Evolutionary conservation across 2,113 vertebrate species (phyloP).

Genomic region (Eudyptes chrysolophus): DNA sequence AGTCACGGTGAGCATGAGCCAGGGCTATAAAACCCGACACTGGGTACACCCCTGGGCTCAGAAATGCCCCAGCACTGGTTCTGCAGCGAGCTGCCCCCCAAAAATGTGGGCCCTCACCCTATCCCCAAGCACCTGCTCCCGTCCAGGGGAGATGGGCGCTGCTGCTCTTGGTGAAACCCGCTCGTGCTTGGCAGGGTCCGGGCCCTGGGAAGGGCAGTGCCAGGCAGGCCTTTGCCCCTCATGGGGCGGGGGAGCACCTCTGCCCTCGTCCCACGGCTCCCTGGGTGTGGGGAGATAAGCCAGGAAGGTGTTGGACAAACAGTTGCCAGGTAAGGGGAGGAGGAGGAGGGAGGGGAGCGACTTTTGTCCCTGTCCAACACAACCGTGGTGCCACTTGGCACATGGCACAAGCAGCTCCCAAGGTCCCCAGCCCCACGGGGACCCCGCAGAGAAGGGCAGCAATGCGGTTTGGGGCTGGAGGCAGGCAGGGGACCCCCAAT

Average conservation of each 20-base stretch:
- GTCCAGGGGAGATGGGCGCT: rapidly evolving
- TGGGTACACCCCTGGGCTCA: neutral
- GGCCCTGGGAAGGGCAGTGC: neutral
- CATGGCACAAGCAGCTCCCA: neutral
- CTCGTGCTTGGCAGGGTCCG: neutral
- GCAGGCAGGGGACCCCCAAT: rapidly evolving
- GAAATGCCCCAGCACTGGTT: neutral
- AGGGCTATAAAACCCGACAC: neutral
- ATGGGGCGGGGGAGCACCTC: neutral
- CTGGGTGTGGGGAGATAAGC: conserved; percentile 66
- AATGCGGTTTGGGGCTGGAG: neutral
- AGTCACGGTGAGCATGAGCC: rapidly evolving
- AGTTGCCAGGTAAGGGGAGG: conserved; percentile 10
- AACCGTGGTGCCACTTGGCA: neutral
- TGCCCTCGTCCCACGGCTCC: conserved; percentile 27
- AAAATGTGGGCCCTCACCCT: neutral
- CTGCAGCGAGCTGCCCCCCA: rapidly evolving
- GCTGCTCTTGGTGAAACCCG: neutral
- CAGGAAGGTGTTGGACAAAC: conserved; percentile 56
- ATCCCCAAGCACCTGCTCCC: neutral
- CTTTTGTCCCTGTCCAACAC: conserved; percentile 34
- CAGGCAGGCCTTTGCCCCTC: conserved; percentile 60
- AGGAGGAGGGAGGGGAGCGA: conserved; percentile 35
- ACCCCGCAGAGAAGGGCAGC: neutral
- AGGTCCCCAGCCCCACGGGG: rapidly evolving